These are phyloP conservation scores for Cephalopterus ornatus DNA, from an alignment of 2,113 vertebrate species.

Conservation along the genomic window DNA sequence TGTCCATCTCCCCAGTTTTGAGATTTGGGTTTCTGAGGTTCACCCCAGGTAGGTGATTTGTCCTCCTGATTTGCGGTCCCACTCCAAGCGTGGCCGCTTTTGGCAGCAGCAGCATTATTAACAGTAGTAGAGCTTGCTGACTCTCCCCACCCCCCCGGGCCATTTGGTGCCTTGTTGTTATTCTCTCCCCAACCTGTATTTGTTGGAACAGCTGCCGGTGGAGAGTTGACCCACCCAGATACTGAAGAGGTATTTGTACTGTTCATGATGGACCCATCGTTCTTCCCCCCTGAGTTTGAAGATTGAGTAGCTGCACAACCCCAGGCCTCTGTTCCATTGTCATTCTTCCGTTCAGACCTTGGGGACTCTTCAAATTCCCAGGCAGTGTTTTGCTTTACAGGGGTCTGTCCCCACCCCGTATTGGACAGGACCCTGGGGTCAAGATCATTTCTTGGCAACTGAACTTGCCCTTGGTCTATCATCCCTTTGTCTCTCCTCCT, in stretches of 20 bases:
- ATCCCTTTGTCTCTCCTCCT: constrained; percentile 76
- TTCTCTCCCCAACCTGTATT: constrained; percentile 85
- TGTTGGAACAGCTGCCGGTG: constrained; percentile 78
- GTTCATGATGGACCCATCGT: constrained; percentile 81
- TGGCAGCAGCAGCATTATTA: constrained; percentile 80
- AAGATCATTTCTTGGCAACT: constrained; percentile 88
- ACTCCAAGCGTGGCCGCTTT: constrained; percentile 89
- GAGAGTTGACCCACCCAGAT: constrained; percentile 87
- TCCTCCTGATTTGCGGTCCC: constrained; percentile 84
- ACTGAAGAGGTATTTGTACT: constrained; percentile 86
- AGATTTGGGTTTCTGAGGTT: constrained; percentile 85
- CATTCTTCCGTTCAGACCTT: constrained; percentile 83
- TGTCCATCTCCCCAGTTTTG: constrained; percentile 89
- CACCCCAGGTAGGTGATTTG: constrained; percentile 89
- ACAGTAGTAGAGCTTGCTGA: constrained; percentile 80
- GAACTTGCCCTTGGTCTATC: constrained; percentile 78
- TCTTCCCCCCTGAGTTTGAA: constrained; percentile 88
- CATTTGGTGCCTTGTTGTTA: constrained; percentile 83
- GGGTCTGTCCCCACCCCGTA: constrained; percentile 96
- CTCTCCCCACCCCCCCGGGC: constrained; percentile 90
- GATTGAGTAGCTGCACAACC: constrained; percentile 82
- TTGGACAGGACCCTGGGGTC: constrained; percentile 96
- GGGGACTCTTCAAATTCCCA: constrained; percentile 97
- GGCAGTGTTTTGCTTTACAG: constrained; percentile 95
- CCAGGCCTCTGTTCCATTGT: constrained; percentile 87